A percentile compares a stretch with the other conserved stretches of the same genome.
These are phyloP conservation scores for Sorex araneus DNA, from an alignment of 2,113 vertebrate genomes.

Conservation along the genomic window DNA sequence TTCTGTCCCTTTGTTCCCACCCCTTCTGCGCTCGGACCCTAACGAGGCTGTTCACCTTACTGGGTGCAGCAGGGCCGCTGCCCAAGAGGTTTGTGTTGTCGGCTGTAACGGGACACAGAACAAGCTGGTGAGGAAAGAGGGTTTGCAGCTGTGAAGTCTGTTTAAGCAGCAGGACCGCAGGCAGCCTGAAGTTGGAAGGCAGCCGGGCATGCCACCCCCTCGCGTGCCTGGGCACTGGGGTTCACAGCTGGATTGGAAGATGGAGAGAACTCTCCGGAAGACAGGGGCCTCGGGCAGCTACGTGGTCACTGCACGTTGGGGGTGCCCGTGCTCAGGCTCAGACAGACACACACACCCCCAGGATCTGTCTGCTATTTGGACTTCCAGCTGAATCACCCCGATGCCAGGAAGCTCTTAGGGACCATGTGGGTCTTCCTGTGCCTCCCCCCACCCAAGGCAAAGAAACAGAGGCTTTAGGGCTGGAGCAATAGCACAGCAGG, in stretches of 20 bases:
- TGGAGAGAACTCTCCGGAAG: accelerated
- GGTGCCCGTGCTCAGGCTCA: background rate
- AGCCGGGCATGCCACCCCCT: accelerated
- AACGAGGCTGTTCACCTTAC: background rate
- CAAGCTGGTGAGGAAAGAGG: background rate
- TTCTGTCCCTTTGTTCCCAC: background rate
- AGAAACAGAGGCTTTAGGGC: background rate
- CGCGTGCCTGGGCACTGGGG: background rate
- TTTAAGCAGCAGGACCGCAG: background rate
- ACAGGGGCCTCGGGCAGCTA: too few relatives aligned
- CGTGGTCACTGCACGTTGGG: background rate
- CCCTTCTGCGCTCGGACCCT: background rate
- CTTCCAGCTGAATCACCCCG: background rate
- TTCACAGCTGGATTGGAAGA: background rate
- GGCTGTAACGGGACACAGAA: background rate
- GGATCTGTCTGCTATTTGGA: background rate
- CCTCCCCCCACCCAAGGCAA: background rate
- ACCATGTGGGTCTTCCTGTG: background rate
- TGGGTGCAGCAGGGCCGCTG: background rate
- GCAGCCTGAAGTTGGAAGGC: background rate
- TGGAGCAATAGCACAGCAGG: too few relatives aligned
- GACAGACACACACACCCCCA: background rate
- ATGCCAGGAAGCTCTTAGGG: background rate
- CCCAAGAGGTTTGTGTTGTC: background rate
- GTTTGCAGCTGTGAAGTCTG: background rate